Evolutionary conservation across 1,140 invertebrate species (phyloP).

Genomic region (Drosophila arizonae): DNA sequence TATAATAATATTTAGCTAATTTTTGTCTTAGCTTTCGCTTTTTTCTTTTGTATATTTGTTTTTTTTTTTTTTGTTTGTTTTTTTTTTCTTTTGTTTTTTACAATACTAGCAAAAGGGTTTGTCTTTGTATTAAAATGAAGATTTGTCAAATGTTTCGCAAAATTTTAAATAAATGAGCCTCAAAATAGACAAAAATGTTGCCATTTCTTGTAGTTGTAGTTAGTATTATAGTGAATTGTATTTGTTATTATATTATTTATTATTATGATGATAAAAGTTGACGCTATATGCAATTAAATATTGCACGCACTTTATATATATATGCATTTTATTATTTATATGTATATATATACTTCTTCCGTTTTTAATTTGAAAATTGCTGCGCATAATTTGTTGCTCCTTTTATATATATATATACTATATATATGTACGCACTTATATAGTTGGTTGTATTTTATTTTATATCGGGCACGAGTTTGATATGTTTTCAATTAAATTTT

Average conservation of each 20-base stretch:
- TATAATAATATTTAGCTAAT: constrained; percentile 78
- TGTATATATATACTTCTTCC: neutral
- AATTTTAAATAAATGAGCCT: constrained; percentile 74
- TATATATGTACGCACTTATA: constrained; percentile 48
- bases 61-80: constrained; percentile 38
- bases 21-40: constrained; percentile 42
- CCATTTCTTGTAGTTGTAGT: constrained; percentile 57
- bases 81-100: constrained; percentile 60
- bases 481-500: constrained; percentile 78
- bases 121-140: constrained; percentile 54
- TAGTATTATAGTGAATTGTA: constrained; percentile 48
- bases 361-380: constrained; percentile 56
- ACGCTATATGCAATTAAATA: constrained; percentile 60
- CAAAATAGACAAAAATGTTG: constrained; percentile 72
- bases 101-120: constrained; percentile 71
- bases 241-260: constrained; percentile 22
- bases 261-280: constrained; percentile 59
- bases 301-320: constrained; percentile 34
- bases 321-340: constrained; percentile 22
- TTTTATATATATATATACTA: constrained; percentile 29
- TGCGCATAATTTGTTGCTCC: constrained; percentile 56
- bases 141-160: constrained; percentile 47
- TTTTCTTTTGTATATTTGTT: constrained; percentile 38
- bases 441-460: constrained; percentile 50
- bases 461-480: constrained; percentile 81